A percentile compares a stretch with the other conserved stretches of the same genome.
Conservation (phyloP, 2,797 vertebrate genomes). For the Sebastiscus albofasciatus region DNA sequence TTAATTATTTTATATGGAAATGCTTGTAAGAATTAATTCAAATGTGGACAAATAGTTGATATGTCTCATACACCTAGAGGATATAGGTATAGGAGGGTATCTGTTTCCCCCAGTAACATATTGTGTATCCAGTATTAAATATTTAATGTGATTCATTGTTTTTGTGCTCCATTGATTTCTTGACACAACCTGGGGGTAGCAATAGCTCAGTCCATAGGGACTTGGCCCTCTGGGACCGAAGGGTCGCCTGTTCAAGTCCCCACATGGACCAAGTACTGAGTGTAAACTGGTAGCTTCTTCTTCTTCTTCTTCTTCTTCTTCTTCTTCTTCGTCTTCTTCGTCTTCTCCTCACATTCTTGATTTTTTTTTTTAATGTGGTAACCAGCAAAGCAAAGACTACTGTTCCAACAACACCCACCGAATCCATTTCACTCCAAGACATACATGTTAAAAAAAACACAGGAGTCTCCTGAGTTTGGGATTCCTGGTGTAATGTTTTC, state of each 20-base stretch:
- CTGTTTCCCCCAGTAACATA: neutral
- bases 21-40: neutral
- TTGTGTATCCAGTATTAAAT: neutral
- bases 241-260: too few species aligned
- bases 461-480: conserved; percentile 34
- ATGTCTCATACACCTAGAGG: neutral
- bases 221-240: too few species aligned
- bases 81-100: neutral
- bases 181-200: too few species aligned
- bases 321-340: fast-evolving
- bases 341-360: neutral
- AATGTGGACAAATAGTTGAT: neutral
- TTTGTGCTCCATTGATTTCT: neutral
- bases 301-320: fast-evolving
- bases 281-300: too few species aligned
- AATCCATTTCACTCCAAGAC: conserved; percentile 42
- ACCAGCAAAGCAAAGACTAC: conserved; percentile 43
- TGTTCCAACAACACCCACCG: conserved; percentile 34
- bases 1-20: neutral
- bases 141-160: neutral
- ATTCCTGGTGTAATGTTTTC: conserved; percentile 57
- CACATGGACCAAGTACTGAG: too few species aligned
- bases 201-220: too few species aligned
- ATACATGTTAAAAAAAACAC: conserved; percentile 22
- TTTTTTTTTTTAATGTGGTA: neutral